Conservation (phyloP, 2,888 invertebrate genomes). For the Chrysotoxum bicinctum region DNA sequence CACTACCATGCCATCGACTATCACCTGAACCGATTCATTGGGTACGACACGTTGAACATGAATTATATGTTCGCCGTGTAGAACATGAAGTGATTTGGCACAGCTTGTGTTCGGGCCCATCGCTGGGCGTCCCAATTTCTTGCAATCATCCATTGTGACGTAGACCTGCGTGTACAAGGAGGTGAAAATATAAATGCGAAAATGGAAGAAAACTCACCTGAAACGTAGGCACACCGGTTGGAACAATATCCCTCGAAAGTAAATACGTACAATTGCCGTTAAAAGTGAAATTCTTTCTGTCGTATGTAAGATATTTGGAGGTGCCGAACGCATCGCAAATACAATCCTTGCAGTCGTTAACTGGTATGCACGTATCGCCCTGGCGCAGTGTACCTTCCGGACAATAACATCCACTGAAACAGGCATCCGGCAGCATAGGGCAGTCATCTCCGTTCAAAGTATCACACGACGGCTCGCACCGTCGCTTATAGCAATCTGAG, state of each 20-base stretch:
- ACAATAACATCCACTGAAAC: slow-evolving; percentile 93
- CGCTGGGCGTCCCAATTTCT: slow-evolving; percentile 79
- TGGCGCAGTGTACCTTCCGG: slow-evolving; percentile 88
- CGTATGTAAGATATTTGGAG: slow-evolving; percentile 92
- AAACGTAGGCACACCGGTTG: slow-evolving; percentile 81
- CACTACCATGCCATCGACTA: slow-evolving; percentile 79
- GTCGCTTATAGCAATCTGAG: slow-evolving; percentile 90
- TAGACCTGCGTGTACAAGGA: too few relatives aligned
- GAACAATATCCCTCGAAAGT: slow-evolving; percentile 86
- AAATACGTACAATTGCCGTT: slow-evolving; percentile 93
- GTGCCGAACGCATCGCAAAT: slow-evolving; percentile 89
- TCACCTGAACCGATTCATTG: slow-evolving; percentile 78
- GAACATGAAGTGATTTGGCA: slow-evolving; percentile 86
- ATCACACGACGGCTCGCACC: slow-evolving; percentile 90
- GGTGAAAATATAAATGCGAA: too few relatives aligned
- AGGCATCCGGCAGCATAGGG: slow-evolving; percentile 85
- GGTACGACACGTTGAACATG: slow-evolving; percentile 82
- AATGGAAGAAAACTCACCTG: slow-evolving; percentile 76
- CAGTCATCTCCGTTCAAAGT: slow-evolving; percentile 84
- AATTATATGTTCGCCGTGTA: slow-evolving; percentile 86
- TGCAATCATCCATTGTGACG: slow-evolving; percentile 88
- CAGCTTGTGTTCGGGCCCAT: slow-evolving; percentile 82
- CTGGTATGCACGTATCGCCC: slow-evolving; percentile 87
- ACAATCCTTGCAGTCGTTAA: slow-evolving; percentile 90
- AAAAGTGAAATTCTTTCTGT: slow-evolving; percentile 89